phyloP scores from a whole-genome alignment of 2,888 invertebrate genomes.

The Zonitis immaculata region DNA sequence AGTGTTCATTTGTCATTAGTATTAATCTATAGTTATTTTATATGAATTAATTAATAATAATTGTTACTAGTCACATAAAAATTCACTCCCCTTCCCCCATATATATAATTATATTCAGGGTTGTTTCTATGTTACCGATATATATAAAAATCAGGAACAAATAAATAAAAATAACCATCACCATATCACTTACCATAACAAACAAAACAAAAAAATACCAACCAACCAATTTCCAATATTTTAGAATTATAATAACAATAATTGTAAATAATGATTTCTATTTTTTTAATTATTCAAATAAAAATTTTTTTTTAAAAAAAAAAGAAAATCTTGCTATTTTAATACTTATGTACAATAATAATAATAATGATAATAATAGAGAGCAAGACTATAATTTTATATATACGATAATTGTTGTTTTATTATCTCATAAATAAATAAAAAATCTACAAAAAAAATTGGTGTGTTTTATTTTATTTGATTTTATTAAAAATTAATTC shows the following conservation, averaged over 20 bases:
- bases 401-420: conserved; percentile 28
- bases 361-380: conserved; percentile 16
- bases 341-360: conserved; percentile 11
- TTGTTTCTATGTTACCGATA: background rate
- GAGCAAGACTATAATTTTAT: conserved; percentile 24
- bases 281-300: conserved; percentile 9
- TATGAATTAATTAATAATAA: background rate
- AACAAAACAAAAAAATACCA: too few species aligned
- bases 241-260: too few species aligned
- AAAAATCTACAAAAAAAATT: conserved; percentile 14
- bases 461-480: background rate
- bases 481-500: conserved; percentile 44
- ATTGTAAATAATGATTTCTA: conserved; percentile 24
- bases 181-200: background rate
- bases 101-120: background rate
- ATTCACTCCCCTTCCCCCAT: background rate
- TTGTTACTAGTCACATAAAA: background rate
- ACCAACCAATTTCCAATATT: too few species aligned
- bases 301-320: too few species aligned
- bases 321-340: conserved; percentile 21
- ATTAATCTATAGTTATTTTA: conserved; percentile 23
- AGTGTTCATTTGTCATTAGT: conserved; percentile 43
- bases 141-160: background rate
- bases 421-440: conserved; percentile 28
- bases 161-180: background rate